These are phyloP conservation scores for Paedocypris sp. DNA, from an alignment of 2,113 vertebrate species.

Conservation along the genomic window DNA sequence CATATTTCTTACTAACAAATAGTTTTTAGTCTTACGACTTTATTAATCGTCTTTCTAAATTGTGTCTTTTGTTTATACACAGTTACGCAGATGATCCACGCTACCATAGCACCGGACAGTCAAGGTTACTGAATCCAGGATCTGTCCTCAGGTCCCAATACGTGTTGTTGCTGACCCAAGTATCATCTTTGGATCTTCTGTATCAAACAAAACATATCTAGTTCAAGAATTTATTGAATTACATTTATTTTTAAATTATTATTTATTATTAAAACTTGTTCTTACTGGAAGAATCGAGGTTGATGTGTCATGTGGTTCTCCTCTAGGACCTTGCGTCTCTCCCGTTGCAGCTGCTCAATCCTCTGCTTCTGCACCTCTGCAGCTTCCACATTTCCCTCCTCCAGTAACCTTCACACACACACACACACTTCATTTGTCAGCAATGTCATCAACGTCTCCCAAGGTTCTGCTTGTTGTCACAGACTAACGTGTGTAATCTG, in stretches of 20 bases:
- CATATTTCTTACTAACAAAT: neutral
- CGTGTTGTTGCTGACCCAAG: conserved; percentile 86
- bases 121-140: conserved; percentile 73
- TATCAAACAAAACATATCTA: neutral
- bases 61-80: neutral
- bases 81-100: conserved; percentile 8
- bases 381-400: conserved; percentile 81
- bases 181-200: conserved; percentile 79
- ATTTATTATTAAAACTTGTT: neutral
- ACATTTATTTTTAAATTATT: too few species aligned
- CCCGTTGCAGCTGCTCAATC: conserved; percentile 87
- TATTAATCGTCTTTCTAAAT: neutral
- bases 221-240: too few species aligned
- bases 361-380: conserved; percentile 87
- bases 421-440: neutral
- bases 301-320: conserved; percentile 74
- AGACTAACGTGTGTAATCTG: neutral
- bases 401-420: conserved; percentile 67
- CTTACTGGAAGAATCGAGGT: conserved; percentile 86
- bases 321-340: conserved; percentile 74
- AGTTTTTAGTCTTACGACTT: neutral
- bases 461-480: too few species aligned
- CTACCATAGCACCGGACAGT: conserved; percentile 85
- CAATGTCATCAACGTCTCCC: too few species aligned
- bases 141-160: conserved; percentile 87